These are phyloP conservation scores for Gobius niger DNA, from an alignment of 2,113 vertebrate genomes.

Conservation along the genomic window DNA sequence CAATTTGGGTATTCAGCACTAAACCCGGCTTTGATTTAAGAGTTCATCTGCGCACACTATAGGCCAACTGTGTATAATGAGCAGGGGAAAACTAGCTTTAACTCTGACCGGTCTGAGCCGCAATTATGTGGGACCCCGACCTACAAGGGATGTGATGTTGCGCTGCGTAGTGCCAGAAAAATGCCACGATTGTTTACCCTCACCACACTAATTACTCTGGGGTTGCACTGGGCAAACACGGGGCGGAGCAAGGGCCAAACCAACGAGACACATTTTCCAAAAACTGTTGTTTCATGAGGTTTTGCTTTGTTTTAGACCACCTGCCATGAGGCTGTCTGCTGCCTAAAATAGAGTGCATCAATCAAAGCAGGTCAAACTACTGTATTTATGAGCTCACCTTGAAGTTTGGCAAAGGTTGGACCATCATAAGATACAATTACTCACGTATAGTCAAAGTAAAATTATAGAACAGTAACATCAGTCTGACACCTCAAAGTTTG, in stretches of 20 bases:
- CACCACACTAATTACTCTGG: constrained; percentile 61
- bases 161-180: constrained; percentile 56
- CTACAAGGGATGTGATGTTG: constrained; percentile 52
- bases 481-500: too few relatives aligned
- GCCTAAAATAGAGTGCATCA: not conserved
- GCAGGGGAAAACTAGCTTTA: constrained; percentile 36
- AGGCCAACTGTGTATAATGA: constrained; percentile 57
- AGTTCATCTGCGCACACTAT: constrained; percentile 48
- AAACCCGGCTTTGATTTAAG: constrained; percentile 53
- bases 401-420: not conserved
- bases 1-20: constrained; percentile 54
- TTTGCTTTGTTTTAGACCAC: constrained; percentile 12
- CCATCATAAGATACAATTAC: too few relatives aligned
- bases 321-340: constrained; percentile 3
- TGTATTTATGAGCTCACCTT: not conserved
- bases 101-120: constrained; percentile 23
- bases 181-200: constrained; percentile 64
- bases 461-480: too few relatives aligned
- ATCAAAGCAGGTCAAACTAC: constrained; percentile 5
- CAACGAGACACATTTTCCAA: constrained; percentile 20
- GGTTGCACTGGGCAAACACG: constrained; percentile 32
- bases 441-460: too few relatives aligned
- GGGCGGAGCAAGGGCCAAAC: constrained; percentile 22
- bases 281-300: constrained; percentile 26
- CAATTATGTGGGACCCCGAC: constrained; percentile 58